These are phyloP conservation scores for Cephus cinctus DNA, from an alignment of 1,140 invertebrate species.

Conservation along the genomic window DNA sequence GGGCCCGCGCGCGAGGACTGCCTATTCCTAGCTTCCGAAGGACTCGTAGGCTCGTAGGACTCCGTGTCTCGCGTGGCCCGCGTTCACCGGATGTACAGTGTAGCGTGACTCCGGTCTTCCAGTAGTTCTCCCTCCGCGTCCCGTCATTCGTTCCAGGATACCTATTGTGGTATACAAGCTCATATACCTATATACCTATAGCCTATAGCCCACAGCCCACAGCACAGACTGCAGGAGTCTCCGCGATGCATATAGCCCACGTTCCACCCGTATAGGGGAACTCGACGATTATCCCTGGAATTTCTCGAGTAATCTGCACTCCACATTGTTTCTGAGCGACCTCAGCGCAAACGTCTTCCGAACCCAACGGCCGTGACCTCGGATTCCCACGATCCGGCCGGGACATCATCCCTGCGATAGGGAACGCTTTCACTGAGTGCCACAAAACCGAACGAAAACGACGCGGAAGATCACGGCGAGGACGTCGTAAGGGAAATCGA, in stretches of 20 bases:
- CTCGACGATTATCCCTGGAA: slow-evolving; percentile 15
- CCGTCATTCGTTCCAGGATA: background rate
- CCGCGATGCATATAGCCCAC: too few relatives aligned
- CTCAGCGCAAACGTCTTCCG: slow-evolving; percentile 11
- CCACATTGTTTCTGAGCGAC: slow-evolving; percentile 27
- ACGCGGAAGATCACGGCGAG: too few relatives aligned
- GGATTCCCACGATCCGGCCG: slow-evolving; percentile 33
- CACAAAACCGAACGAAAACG: too few relatives aligned
- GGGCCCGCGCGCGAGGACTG: background rate
- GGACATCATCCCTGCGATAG: too few relatives aligned
- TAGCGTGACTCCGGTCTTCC: slow-evolving; percentile 3
- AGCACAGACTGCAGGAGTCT: too few relatives aligned
- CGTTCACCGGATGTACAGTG: slow-evolving; percentile 2
- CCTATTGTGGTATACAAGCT: too few relatives aligned
- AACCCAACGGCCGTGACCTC: slow-evolving; percentile 21
- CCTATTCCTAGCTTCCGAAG: background rate
- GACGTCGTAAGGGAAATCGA: too few relatives aligned
- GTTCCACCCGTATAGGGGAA: slow-evolving; percentile 16
- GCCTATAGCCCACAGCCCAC: too few relatives aligned
- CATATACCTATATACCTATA: too few relatives aligned
- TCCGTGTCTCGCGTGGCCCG: background rate
- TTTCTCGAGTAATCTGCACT: slow-evolving; percentile 15
- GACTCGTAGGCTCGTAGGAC: background rate
- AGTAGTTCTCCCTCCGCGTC: background rate
- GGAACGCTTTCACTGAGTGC: too few relatives aligned